These are phyloP conservation scores for Sylvicola fuscatus DNA, from an alignment of 2,888 invertebrate species.

Conservation along the genomic window DNA sequence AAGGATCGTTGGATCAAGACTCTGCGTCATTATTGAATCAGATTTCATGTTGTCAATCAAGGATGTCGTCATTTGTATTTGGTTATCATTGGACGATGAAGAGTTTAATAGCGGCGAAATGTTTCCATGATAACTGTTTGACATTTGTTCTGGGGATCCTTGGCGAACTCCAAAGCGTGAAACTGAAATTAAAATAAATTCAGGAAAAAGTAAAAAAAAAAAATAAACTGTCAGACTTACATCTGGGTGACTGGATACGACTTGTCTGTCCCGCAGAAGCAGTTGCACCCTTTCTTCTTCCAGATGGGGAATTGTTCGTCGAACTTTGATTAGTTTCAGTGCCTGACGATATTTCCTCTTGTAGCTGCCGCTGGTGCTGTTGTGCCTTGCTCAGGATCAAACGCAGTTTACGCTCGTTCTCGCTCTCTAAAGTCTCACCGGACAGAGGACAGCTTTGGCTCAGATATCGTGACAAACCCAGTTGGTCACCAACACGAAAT, in stretches of 20 bases:
- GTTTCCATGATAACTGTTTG: conserved; percentile 44
- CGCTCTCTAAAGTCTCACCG: conserved; percentile 61
- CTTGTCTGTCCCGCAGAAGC: conserved; percentile 9
- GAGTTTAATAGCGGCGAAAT: conserved; percentile 16
- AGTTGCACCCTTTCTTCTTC: conserved; percentile 18
- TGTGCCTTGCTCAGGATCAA: conserved; percentile 78
- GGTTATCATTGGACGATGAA: conserved; percentile 14
- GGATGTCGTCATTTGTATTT: conserved; percentile 24
- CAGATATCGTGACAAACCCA: conserved; percentile 60
- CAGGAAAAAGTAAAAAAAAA: conserved; percentile 3
- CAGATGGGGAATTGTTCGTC: conserved; percentile 23
- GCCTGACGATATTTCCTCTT: conserved; percentile 38
- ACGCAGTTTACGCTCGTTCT: conserved; percentile 69
- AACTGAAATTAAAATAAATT: conserved; percentile 14
- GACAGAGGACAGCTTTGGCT: conserved; percentile 65
- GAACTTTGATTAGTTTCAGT: conserved; percentile 17
- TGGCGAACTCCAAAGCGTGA: conserved; percentile 25
- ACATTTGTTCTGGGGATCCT: conserved; percentile 52
- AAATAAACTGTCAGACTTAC: conserved; percentile 14
- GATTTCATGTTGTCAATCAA: conserved; percentile 24
- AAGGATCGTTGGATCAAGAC: conserved; percentile 37
- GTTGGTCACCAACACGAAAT: conserved; percentile 69
- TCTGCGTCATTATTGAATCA: conserved; percentile 33
- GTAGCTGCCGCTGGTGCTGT: conserved; percentile 68
- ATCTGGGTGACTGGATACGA: conserved; percentile 25